Evolutionary conservation across 2,113 vertebrate species (phyloP).

Genomic region (Gymnocephalus cernua): DNA sequence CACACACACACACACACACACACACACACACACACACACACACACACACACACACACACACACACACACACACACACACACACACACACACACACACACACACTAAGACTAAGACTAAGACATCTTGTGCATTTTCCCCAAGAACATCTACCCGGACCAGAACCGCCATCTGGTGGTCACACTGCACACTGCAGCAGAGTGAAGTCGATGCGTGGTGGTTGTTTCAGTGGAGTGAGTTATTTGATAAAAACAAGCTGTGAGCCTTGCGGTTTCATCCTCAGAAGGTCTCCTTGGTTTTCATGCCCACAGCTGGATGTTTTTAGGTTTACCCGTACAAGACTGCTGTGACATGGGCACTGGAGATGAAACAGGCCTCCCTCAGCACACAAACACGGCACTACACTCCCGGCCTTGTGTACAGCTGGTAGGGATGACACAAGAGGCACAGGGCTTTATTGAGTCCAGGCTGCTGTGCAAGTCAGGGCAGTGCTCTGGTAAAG

Average conservation of each 20-base stretch:
- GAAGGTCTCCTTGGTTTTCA: constrained; percentile 74
- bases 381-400: constrained; percentile 74
- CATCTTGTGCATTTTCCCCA: not conserved
- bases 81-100: too few species aligned
- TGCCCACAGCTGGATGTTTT: constrained; percentile 78
- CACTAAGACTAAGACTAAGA: too few species aligned
- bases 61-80: too few species aligned
- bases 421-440: constrained; percentile 80
- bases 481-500: constrained; percentile 74
- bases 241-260: constrained; percentile 77
- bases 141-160: constrained; percentile 37
- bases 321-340: constrained; percentile 62
- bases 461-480: constrained; percentile 67
- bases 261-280: constrained; percentile 71
- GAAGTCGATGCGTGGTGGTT: constrained; percentile 34
- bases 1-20: too few species aligned
- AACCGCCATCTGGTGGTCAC: constrained; percentile 77
- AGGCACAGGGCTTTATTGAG: constrained; percentile 76
- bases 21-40: too few species aligned
- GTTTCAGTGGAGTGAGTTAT: constrained; percentile 53
- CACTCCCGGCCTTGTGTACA: constrained; percentile 79
- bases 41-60: too few species aligned
- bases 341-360: constrained; percentile 75
- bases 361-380: constrained; percentile 79
- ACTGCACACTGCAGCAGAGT: constrained; percentile 45